Evolutionary conservation across 2,113 vertebrate species (phyloP).

Genomic region (Brienomyrus longianalis): DNA sequence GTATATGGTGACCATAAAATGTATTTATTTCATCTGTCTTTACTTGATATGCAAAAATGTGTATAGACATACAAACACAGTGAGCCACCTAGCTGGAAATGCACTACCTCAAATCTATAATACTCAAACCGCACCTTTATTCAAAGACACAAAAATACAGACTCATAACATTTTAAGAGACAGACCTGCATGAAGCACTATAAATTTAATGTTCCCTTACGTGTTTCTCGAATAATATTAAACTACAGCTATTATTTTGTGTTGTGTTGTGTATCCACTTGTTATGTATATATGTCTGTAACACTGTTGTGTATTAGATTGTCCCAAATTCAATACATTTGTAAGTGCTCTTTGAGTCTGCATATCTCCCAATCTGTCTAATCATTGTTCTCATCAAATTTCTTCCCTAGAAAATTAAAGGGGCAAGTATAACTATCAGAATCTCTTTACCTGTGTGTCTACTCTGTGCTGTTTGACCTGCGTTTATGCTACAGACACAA

Average conservation of each 20-base stretch:
- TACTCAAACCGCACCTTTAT: not conserved
- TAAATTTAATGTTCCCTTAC: not conserved
- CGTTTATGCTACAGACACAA: not conserved
- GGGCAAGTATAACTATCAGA: conserved; percentile 65
- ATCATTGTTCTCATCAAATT: conserved; percentile 60
- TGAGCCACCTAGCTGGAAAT: not conserved
- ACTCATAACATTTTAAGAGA: not conserved
- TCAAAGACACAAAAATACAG: not conserved
- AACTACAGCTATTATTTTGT: not conserved
- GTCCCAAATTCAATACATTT: not conserved
- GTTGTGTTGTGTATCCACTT: not conserved
- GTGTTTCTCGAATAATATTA: not conserved
- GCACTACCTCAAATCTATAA: not conserved
- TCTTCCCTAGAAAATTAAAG: conserved; percentile 73
- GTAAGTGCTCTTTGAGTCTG: not conserved
- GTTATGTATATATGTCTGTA: not conserved
- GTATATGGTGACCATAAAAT: not conserved
- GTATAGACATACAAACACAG: not conserved
- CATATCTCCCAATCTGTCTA: conserved; percentile 2
- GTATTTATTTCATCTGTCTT: not conserved
- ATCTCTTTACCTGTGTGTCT: not conserved
- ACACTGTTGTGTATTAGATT: not conserved
- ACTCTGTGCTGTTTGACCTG: not conserved
- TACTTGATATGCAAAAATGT: not conserved
- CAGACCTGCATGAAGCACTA: not conserved